A percentile compares a stretch with the other conserved stretches of the same genome.
These are phyloP conservation scores for Peromyscus aztecus DNA, from an alignment of 2,797 vertebrate genomes.

Conservation along the genomic window DNA sequence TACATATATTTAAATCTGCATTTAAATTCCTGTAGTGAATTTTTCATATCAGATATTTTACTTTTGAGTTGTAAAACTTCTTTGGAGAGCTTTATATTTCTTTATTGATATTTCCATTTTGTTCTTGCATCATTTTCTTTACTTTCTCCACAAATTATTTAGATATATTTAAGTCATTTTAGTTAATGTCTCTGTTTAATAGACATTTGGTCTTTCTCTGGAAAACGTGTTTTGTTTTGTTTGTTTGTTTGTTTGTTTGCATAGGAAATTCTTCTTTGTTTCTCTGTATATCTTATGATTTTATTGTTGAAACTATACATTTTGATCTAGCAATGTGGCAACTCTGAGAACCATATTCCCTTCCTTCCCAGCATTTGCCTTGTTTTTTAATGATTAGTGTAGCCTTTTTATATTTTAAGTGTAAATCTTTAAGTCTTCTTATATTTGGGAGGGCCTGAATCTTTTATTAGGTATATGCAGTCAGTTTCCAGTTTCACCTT, in stretches of 20 bases:
- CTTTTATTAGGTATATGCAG: neutral
- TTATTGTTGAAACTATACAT: neutral
- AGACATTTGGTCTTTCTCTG: neutral
- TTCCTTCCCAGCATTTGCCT: neutral
- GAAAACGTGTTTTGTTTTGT: neutral
- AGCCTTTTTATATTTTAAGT: neutral
- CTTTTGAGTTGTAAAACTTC: neutral
- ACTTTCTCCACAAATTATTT: neutral
- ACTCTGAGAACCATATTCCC: neutral
- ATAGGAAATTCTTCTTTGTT: neutral
- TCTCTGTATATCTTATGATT: neutral
- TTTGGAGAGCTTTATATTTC: neutral
- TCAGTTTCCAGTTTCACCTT: neutral
- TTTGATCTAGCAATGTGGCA: neutral
- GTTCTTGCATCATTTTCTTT: neutral
- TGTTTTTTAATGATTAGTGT: neutral
- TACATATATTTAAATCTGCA: neutral
- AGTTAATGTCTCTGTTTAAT: neutral
- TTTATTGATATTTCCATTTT: neutral
- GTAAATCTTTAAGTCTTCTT: neutral
- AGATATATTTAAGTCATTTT: neutral
- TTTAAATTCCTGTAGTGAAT: neutral
- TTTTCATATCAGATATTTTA: neutral
- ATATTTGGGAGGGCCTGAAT: neutral
- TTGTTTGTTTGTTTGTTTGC: neutral